Conservation (phyloP, 2,797 vertebrate genomes). For the Enteromius radiatus region DNA sequence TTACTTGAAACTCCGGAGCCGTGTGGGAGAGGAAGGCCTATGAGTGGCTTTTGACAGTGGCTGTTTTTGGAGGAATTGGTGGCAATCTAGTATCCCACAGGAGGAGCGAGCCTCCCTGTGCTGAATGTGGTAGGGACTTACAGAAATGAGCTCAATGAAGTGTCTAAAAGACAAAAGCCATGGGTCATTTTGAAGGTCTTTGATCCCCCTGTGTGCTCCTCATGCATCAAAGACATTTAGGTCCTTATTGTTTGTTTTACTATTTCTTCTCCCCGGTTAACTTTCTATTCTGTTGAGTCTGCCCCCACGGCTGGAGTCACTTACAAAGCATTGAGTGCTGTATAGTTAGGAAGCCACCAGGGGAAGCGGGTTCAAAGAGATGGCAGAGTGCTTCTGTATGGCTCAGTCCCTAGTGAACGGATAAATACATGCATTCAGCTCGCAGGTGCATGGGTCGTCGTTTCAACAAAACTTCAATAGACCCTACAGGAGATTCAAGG, state of each 20-base stretch:
- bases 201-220: slow-evolving; percentile 93
- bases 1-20: slow-evolving; percentile 79
- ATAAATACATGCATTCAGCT: slow-evolving; percentile 61
- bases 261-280: slow-evolving; percentile 74
- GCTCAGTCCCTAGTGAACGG: slow-evolving; percentile 72
- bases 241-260: slow-evolving; percentile 67
- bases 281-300: slow-evolving; percentile 78
- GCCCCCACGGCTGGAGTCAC: slow-evolving; percentile 91
- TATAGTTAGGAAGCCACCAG: slow-evolving; percentile 82
- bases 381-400: slow-evolving; percentile 76
- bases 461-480: slow-evolving; percentile 51
- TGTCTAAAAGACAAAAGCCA: slow-evolving; percentile 94
- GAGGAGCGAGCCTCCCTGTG: slow-evolving; percentile 74
- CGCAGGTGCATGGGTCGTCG: slow-evolving; percentile 51
- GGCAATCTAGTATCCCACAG: slow-evolving; percentile 72
- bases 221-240: slow-evolving; percentile 82
- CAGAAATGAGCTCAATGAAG: slow-evolving; percentile 93
- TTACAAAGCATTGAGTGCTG: slow-evolving; percentile 85
- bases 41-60: slow-evolving; percentile 49
- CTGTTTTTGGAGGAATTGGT: slow-evolving; percentile 65
- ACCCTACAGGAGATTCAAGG: slow-evolving; percentile 4
- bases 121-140: slow-evolving; percentile 84
- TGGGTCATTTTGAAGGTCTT: slow-evolving; percentile 93
- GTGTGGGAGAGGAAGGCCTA: slow-evolving; percentile 59
- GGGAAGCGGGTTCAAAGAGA: slow-evolving; percentile 81